A percentile compares a stretch with the other conserved stretches of the same genome.
Evolutionary conservation across 2,797 vertebrate species (phyloP).

Genomic region (Eurystomus glaucurus): DNA sequence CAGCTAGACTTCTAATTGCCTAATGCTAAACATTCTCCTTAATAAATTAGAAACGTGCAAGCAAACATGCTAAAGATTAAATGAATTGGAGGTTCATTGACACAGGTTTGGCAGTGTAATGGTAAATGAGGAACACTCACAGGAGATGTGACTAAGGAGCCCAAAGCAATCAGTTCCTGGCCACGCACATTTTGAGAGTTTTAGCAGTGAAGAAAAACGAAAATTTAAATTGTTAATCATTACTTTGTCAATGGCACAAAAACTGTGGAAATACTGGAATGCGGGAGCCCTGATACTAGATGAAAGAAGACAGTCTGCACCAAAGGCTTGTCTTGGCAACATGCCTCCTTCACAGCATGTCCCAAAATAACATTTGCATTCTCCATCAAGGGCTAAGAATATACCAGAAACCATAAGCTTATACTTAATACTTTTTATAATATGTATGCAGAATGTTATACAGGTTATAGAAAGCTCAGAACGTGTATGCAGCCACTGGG

Average conservation of each 20-base stretch:
- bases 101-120: neutral
- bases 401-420: slow-evolving; percentile 71
- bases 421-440: slow-evolving; percentile 68
- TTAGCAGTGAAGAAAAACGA: neutral
- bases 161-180: neutral
- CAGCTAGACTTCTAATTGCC: slow-evolving; percentile 59
- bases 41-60: slow-evolving; percentile 54
- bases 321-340: slow-evolving; percentile 69
- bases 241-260: neutral
- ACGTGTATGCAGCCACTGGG: neutral
- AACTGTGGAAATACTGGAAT: slow-evolving; percentile 16
- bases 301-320: slow-evolving; percentile 67
- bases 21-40: slow-evolving; percentile 35
- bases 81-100: neutral
- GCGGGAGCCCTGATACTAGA: slow-evolving; percentile 4
- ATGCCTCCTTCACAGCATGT: slow-evolving; percentile 60
- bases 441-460: slow-evolving; percentile 13
- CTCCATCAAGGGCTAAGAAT: slow-evolving; percentile 70
- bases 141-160: neutral
- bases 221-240: slow-evolving; percentile 39
- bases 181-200: neutral
- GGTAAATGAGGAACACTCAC: neutral
- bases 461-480: slow-evolving; percentile 34
- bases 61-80: slow-evolving; percentile 36
- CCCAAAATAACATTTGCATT: slow-evolving; percentile 69